Conservation (phyloP, 2,888 invertebrate genomes). For the Drosophila subsilvestris region DNA sequence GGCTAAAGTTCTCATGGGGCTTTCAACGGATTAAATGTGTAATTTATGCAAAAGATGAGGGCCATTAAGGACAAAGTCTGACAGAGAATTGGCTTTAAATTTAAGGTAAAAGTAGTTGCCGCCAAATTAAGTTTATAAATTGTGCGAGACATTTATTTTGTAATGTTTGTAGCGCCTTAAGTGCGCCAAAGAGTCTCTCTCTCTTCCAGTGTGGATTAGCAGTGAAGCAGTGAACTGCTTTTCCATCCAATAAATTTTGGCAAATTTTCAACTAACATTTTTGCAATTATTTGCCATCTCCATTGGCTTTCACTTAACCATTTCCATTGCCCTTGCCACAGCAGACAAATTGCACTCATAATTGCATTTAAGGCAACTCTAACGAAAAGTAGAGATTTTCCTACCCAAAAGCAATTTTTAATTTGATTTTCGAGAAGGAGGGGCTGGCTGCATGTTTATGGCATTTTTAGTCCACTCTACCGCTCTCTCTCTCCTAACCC, state of each 20-base stretch:
- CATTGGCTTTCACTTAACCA: neutral
- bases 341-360: neutral
- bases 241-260: too few relatives aligned
- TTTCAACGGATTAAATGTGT: slow-evolving; percentile 14
- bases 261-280: too few relatives aligned
- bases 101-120: neutral
- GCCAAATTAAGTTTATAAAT: neutral
- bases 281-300: neutral
- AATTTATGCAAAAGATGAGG: slow-evolving; percentile 32
- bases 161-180: neutral
- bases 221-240: too few relatives aligned
- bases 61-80: slow-evolving; percentile 10
- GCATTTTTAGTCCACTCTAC: slow-evolving; percentile 31
- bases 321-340: neutral
- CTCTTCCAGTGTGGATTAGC: too few relatives aligned
- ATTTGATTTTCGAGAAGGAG: neutral
- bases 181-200: too few relatives aligned
- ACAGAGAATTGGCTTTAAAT: neutral
- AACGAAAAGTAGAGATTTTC: neutral
- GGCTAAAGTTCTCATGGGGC: neutral
- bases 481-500: neutral
- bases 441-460: slow-evolving; percentile 31
- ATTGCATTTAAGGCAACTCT: neutral
- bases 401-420: neutral
- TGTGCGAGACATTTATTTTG: too few relatives aligned